Evolutionary conservation across 2,888 invertebrate genomes (phyloP), one percentile per base, ranked within the genome.

Genomic region (Tortricodes alternella): DNA sequence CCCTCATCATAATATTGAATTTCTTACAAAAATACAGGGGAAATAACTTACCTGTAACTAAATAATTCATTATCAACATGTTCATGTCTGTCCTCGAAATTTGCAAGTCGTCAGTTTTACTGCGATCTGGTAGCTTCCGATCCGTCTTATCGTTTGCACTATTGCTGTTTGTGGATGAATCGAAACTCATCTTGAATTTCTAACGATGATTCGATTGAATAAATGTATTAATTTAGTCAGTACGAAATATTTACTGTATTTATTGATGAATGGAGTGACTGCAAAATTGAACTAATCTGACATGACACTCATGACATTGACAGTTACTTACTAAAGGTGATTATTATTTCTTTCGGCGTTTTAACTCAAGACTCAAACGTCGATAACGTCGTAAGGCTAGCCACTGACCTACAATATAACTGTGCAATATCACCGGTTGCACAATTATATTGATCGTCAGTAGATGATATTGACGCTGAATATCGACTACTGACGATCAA

Each of bases 51-150:
- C 98, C 98, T 89, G 98, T 98, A 37, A 99, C 98, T 73, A 99
- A 93, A 87, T 99, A 99, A 89, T 99, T 98, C 98, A 99, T 99
- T 66, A 99, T 98, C 63, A 99, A 92, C 84, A 97, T 96, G 85
- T 99, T 99, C 96, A 99, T 98, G 71, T 97, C 97, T 35, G 95
- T 94, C 68, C 98, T 92, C 52, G 97, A 97, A 67, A 98, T 94
- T 70, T 96, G 96, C 65, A 94, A 91, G 62, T 94, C 93, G 76
- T 96, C 95, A 9, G 96, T 85, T 74, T 94, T 93, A 61, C 93
- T 93, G 68, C 95, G 92, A 67, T 96, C 95, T 63, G 95, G 94
- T 73, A 93, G 93, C 65, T 93, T 83, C 41, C 87, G 76, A 52
- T 89, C 89, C 44, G 82, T 82, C 71, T 85, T 90, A 50, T 81